A percentile compares a stretch with the other conserved stretches of the same genome.
These are phyloP conservation scores for Heliconius cydno DNA, from an alignment of 2,888 invertebrate genomes.

Conservation along the genomic window DNA sequence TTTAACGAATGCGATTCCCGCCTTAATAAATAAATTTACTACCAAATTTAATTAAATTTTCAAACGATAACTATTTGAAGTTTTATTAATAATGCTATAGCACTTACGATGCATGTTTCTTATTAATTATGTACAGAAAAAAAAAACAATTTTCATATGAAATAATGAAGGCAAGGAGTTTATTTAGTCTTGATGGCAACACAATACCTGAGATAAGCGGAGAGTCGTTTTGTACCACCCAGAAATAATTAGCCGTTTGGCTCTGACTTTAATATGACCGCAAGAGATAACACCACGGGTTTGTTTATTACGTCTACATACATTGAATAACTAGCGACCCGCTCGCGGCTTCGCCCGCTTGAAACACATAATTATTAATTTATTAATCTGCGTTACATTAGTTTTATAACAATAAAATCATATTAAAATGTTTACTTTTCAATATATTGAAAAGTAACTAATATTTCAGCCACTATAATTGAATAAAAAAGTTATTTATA, in stretches of 20 bases:
- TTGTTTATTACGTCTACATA: constrained; percentile 3
- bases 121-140: neutral
- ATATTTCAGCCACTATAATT: too few relatives aligned
- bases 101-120: neutral
- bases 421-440: too few relatives aligned
- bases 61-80: neutral
- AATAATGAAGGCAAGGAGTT: neutral
- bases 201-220: constrained; percentile 34
- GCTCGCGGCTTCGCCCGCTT: too few relatives aligned
- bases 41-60: neutral
- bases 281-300: constrained; percentile 32
- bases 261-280: constrained; percentile 38
- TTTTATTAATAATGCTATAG: neutral
- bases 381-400: too few relatives aligned
- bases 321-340: neutral
- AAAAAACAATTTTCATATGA: neutral
- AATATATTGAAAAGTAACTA: too few relatives aligned
- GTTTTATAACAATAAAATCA: too few relatives aligned
- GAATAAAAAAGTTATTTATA: too few relatives aligned
- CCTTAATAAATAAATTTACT: constrained; percentile 1
- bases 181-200: constrained; percentile 18
- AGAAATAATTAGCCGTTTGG: constrained; percentile 30
- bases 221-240: constrained; percentile 25
- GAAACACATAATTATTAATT: too few relatives aligned
- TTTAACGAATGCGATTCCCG: neutral